A percentile compares a stretch with the other conserved stretches of the same genome.
Evolutionary conservation across 2,797 vertebrate species (phyloP).

Genomic region (Microctenopoma stevenorrisi): DNA sequence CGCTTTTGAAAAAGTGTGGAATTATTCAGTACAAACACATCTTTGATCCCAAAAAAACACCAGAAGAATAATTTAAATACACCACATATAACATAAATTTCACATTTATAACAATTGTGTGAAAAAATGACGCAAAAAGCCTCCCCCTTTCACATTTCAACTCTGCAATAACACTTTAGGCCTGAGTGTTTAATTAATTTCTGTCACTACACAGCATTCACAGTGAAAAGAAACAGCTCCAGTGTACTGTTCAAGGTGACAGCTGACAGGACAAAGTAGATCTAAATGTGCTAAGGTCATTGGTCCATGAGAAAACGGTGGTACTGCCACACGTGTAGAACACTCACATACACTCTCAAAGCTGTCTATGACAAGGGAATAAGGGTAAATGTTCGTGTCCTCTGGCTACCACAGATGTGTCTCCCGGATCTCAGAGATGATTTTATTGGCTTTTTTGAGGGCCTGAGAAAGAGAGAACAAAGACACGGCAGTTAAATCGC

Average conservation of each 20-base stretch:
- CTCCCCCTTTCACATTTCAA: conserved; percentile 39
- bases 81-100: conserved; percentile 29
- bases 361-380: conserved; percentile 38
- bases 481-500: conserved; percentile 20
- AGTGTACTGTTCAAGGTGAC: conserved; percentile 30
- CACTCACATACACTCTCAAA: conserved; percentile 46
- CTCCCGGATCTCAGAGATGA: conserved; percentile 90
- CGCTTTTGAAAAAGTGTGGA: conserved; percentile 25
- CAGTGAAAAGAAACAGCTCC: conserved; percentile 60
- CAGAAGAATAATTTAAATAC: conserved; percentile 39
- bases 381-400: conserved; percentile 39
- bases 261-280: conserved; percentile 29
- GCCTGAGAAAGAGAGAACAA: conserved; percentile 71
- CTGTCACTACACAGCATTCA: conserved; percentile 48
- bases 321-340: conserved; percentile 31
- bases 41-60: conserved; percentile 22
- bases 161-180: conserved; percentile 40
- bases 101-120: conserved; percentile 37
- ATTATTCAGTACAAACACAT: conserved; percentile 25
- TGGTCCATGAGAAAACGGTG: conserved; percentile 63
- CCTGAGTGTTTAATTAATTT: conserved; percentile 62
- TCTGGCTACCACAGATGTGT: conserved; percentile 87
- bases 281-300: conserved; percentile 58
- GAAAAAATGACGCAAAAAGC: conserved; percentile 24
- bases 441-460: conserved; percentile 86